Evolutionary conservation across 2,113 vertebrate species (phyloP).

Genomic region (Hipposideros armiger): DNA sequence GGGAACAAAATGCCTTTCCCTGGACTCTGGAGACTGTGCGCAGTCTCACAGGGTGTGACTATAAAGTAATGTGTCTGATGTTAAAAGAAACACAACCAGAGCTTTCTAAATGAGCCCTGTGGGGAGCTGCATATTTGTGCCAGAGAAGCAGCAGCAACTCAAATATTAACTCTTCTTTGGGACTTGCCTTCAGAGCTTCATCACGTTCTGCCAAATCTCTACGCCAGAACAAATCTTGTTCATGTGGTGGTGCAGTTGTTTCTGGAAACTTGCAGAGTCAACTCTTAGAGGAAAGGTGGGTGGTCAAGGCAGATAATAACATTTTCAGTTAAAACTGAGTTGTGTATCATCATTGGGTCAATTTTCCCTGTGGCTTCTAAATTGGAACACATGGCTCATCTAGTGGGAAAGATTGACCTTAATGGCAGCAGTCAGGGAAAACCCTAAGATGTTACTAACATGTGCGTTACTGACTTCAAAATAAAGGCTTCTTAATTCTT

Average conservation of each 20-base stretch:
- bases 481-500: conserved; percentile 23
- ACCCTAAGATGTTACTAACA: background rate
- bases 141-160: background rate
- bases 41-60: conserved; percentile 13
- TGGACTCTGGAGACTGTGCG: background rate
- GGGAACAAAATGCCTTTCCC: background rate
- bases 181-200: background rate
- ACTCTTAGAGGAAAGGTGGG: background rate
- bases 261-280: conserved; percentile 4
- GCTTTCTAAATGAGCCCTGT: background rate
- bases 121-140: background rate
- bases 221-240: background rate
- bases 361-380: background rate
- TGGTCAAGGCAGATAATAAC: background rate
- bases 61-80: conserved; percentile 38
- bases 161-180: background rate
- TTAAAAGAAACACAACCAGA: conserved; percentile 56
- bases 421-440: background rate
- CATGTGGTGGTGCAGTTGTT: background rate
- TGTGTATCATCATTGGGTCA: background rate
- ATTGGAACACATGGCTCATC: background rate
- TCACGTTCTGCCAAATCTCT: background rate
- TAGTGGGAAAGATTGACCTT: background rate
- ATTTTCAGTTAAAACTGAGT: background rate
- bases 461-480: background rate